Evolutionary conservation across 2,113 vertebrate genomes (phyloP), one percentile per base, ranked within the genome.

Genomic region (Hucho hucho): DNA sequence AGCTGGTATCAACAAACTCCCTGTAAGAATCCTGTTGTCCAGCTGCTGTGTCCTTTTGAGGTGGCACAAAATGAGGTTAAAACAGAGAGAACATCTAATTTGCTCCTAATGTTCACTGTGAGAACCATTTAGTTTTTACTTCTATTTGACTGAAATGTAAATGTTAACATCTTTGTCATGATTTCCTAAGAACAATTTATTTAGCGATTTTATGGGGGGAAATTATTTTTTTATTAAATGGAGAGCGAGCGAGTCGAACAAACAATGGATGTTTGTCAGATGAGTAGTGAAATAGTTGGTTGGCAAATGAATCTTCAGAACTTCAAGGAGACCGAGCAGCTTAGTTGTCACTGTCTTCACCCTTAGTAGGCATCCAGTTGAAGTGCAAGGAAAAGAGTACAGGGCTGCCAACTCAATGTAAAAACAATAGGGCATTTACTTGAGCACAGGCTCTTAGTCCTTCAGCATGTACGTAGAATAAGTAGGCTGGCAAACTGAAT

Each of bases 61-160:
- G 47, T 64, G 61, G 83, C 79, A 49, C 75, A 66, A 43, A 6
- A 46, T 64, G n/a, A 56, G 73, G 49, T 84, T 77, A 24, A 79
- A 76, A 58, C 25, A 75, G 76, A 64, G 61, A 70, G 64, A 26
- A 75, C n/a, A 71, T 80, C 72, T 68, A 70, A 75, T 77, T 86
- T 79, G 81, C 86, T 89, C 87, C 84, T 86, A 89, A 71, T 86
- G 87, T 90, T 91, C 89, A 89, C 88, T 91, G 87, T 89, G 89
- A 90, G 86, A 64, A 46, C 75, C 64, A 82, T 84, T 83, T 87
- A 74, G 82, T 83, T 86, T 72, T 22, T 43, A 81, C 79, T 85
- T 86, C 37, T 43, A 43, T 43, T 43, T 43, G 37, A 43, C 37
- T 43, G 2, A 37, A 37, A 43, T 43, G 37, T 43, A 43, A 11